phyloP scores from a whole-genome alignment of 2,888 invertebrate genomes.

The Protonemura montana region DNA sequence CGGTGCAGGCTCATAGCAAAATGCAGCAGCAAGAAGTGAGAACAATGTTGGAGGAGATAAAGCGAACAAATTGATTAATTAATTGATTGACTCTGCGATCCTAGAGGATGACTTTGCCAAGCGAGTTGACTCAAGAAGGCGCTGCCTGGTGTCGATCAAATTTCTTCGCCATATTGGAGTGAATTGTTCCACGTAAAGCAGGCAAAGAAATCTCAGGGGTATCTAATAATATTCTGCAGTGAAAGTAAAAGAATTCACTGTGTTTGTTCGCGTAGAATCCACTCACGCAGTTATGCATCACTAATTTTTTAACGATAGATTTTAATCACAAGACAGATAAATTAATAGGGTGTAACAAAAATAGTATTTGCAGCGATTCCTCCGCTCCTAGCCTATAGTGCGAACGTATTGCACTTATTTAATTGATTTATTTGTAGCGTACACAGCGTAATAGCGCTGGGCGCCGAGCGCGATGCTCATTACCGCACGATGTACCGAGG shows the following conservation, averaged over 20 bases:
- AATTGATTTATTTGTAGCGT: background rate
- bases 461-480: background rate
- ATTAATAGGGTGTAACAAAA: background rate
- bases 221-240: background rate
- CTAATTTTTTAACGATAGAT: background rate
- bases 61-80: too few species aligned
- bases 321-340: background rate
- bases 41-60: too few species aligned
- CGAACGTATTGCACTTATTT: background rate
- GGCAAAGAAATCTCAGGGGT: background rate
- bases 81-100: too few species aligned
- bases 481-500: background rate
- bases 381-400: background rate
- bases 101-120: too few species aligned
- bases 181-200: background rate
- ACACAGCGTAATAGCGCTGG: too few species aligned
- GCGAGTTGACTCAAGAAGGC: too few species aligned
- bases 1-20: too few species aligned
- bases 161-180: background rate
- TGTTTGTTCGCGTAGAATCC: background rate
- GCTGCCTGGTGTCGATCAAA: background rate
- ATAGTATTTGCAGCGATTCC: background rate
- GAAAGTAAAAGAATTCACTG: background rate
- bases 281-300: constrained; percentile 12
- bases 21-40: too few species aligned